Evolutionary conservation across 2,797 vertebrate genomes (phyloP).

Genomic region (Tiaroga cobitis): DNA sequence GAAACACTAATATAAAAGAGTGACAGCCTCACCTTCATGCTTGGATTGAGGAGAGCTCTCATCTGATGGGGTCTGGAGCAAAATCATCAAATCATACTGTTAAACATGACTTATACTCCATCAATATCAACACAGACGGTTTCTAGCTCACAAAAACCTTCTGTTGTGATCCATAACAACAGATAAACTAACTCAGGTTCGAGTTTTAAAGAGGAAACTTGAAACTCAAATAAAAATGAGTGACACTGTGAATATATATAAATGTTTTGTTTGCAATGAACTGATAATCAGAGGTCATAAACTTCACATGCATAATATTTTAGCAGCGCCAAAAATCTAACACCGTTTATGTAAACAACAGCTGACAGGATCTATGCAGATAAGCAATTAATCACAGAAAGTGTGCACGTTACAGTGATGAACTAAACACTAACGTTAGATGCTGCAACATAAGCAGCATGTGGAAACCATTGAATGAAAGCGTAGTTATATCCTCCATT

Average conservation of each 20-base stretch:
- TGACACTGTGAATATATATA: too few species aligned
- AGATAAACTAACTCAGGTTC: background rate
- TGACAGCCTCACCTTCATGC: slow-evolving; percentile 17
- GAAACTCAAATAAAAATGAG: background rate
- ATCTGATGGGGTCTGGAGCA: slow-evolving; percentile 64
- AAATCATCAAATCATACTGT: background rate
- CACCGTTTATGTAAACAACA: background rate
- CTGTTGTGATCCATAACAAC: background rate
- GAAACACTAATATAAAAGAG: background rate
- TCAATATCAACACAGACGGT: background rate
- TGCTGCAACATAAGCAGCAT: background rate
- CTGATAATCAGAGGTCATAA: background rate
- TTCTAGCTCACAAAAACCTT: background rate
- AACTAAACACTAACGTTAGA: background rate
- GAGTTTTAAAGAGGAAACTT: background rate
- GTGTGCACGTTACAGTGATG: background rate
- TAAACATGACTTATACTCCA: background rate
- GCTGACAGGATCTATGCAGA: background rate
- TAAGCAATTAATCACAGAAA: background rate
- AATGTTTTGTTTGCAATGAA: background rate
- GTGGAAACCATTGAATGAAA: background rate
- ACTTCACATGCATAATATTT: background rate
- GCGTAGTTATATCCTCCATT: background rate
- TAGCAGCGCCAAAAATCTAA: background rate
- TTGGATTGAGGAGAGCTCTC: slow-evolving; percentile 59